Percentiles rank a stretch among this genome's conserved stretches.
Evolutionary conservation across 2,797 vertebrate species (phyloP).

Genomic region (Myripristis murdjan): DNA sequence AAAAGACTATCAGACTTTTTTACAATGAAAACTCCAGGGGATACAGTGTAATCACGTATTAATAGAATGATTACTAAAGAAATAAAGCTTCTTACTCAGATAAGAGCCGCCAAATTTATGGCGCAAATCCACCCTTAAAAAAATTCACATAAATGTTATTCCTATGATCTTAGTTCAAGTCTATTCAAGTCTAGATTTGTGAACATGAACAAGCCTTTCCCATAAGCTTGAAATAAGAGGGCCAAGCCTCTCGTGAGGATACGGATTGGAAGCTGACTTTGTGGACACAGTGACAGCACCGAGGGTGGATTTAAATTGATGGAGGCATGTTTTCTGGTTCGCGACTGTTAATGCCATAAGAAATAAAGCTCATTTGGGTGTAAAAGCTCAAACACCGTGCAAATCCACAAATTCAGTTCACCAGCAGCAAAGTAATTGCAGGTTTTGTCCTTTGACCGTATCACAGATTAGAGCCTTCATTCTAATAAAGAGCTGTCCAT

Average conservation of each 20-base stretch:
- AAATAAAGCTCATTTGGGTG: slow-evolving; percentile 1
- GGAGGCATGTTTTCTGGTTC: slow-evolving; percentile 11
- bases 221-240: slow-evolving; percentile 15
- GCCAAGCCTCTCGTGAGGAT: neutral
- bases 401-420: neutral
- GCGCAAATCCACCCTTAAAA: slow-evolving; percentile 56
- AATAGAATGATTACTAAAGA: slow-evolving; percentile 81
- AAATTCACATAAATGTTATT: slow-evolving; percentile 47
- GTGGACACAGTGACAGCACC: slow-evolving; percentile 10
- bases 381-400: neutral
- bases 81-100: slow-evolving; percentile 70
- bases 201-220: slow-evolving; percentile 16
- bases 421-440: neutral
- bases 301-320: slow-evolving; percentile 1
- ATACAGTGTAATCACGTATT: slow-evolving; percentile 78
- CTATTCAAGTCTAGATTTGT: slow-evolving; percentile 48
- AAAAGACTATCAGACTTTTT: slow-evolving; percentile 78
- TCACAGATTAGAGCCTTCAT: neutral
- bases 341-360: neutral
- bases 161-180: slow-evolving; percentile 52
- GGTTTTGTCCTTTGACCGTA: slow-evolving; percentile 3
- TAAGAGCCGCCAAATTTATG: slow-evolving; percentile 61
- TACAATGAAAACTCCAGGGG: slow-evolving; percentile 75
- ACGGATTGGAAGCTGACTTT: neutral
- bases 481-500: too few species aligned